These are phyloP conservation scores for Cheilosia vulpina DNA, from an alignment of 2,888 invertebrate species.

Conservation along the genomic window DNA sequence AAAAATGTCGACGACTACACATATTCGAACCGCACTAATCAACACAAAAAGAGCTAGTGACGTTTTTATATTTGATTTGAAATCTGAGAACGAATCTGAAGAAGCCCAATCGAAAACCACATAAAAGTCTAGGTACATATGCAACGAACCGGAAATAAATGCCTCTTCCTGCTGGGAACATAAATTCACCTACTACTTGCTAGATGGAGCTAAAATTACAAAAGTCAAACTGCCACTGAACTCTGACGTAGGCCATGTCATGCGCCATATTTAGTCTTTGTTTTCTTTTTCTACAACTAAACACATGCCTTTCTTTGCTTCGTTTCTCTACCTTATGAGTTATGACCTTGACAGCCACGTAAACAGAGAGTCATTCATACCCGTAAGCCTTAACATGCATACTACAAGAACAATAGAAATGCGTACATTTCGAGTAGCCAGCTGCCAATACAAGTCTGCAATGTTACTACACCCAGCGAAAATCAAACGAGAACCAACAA, in stretches of 20 bases:
- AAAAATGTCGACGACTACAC: too few species aligned
- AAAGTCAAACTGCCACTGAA: slow-evolving; percentile 10
- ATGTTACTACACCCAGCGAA: not conserved
- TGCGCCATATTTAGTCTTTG: slow-evolving; percentile 32
- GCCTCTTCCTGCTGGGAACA: not conserved
- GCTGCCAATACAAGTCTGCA: slow-evolving; percentile 6
- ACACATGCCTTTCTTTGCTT: slow-evolving; percentile 45
- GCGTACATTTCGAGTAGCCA: not conserved
- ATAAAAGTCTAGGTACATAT: too few species aligned
- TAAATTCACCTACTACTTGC: slow-evolving; percentile 31
- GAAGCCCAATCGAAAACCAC: too few species aligned
- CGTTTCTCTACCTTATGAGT: slow-evolving; percentile 13
- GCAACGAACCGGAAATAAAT: slow-evolving; percentile 1
- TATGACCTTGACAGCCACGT: slow-evolving; percentile 67
- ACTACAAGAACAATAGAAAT: not conserved
- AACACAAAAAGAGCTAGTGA: too few species aligned
- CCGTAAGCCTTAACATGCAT: not conserved
- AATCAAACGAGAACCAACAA: slow-evolving; percentile 34
- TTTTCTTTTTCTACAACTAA: not conserved
- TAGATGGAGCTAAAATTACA: slow-evolving; percentile 38
- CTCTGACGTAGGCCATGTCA: slow-evolving; percentile 19
- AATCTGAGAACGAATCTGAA: too few species aligned
- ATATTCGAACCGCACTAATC: too few species aligned
- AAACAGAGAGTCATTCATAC: slow-evolving; percentile 46
- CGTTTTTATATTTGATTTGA: too few species aligned